Conservation (phyloP, 2,888 invertebrate species). For the Platycnemis pennipes region DNA sequence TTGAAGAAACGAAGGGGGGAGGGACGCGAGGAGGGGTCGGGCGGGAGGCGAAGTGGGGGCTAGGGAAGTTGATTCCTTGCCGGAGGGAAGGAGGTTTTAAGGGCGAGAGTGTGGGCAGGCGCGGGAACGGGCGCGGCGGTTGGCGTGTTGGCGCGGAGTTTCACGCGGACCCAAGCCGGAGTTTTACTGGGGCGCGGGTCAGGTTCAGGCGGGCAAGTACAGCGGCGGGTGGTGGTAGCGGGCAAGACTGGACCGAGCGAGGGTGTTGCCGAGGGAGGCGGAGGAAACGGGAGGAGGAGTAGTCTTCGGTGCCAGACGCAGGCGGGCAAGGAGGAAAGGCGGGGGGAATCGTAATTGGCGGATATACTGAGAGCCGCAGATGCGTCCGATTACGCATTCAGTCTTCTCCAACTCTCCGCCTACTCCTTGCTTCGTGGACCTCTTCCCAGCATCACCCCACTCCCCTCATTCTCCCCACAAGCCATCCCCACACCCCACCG, state of each 20-base stretch:
- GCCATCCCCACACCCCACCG: background rate
- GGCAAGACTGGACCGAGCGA: background rate
- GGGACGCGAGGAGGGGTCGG: background rate
- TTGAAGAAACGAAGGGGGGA: background rate
- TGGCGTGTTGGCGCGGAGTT: conserved; percentile 13
- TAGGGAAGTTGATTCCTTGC: no score
- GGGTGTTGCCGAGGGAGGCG: background rate
- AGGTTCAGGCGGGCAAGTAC: background rate
- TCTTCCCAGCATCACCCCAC: background rate
- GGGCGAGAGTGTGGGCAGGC: background rate
- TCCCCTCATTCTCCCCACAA: background rate
- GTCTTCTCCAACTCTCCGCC: background rate
- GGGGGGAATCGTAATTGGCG: conserved; percentile 56
- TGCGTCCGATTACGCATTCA: conserved; percentile 43
- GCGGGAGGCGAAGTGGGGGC: background rate
- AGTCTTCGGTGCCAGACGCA: background rate
- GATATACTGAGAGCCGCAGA: conserved; percentile 53
- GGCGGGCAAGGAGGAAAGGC: background rate
- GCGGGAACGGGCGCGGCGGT: background rate
- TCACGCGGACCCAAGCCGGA: background rate
- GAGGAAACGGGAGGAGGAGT: background rate
- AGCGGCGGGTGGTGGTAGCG: background rate
- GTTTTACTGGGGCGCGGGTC: background rate
- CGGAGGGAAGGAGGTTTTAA: background rate
- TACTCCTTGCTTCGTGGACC: background rate